Evolutionary conservation across 2,113 vertebrate species (phyloP).

Genomic region (Empidonax alnorum): DNA sequence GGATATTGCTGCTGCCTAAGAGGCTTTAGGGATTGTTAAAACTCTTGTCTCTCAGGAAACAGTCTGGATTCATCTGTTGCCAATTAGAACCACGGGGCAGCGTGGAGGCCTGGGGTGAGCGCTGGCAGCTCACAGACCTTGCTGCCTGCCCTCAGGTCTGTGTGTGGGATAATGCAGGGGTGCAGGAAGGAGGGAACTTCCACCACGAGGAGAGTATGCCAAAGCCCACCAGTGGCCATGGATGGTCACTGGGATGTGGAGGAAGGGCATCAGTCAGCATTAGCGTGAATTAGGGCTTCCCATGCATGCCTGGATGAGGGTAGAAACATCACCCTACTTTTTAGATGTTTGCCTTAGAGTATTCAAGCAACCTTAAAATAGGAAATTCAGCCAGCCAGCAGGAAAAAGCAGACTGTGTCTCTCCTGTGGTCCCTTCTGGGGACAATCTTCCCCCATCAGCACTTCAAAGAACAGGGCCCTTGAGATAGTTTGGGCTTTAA

Average conservation of each 20-base stretch:
- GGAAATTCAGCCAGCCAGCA: background rate
- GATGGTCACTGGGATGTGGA: rapidly evolving
- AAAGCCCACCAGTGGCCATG: background rate
- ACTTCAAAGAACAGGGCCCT: background rate
- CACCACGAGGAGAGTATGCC: background rate
- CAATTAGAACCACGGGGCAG: background rate
- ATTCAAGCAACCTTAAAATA: background rate
- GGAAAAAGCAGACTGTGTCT: background rate
- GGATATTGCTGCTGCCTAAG: slow-evolving; percentile 60
- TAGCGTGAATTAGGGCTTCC: background rate
- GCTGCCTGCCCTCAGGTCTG: background rate
- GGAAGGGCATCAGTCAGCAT: background rate
- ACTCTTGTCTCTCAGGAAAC: slow-evolving; percentile 46
- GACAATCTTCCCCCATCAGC: background rate
- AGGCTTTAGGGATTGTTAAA: slow-evolving; percentile 66
- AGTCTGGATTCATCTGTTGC: slow-evolving; percentile 48
- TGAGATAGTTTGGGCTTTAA: background rate
- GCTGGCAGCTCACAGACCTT: background rate
- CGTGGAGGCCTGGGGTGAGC: background rate
- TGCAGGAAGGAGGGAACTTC: background rate
- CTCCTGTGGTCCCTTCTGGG: background rate
- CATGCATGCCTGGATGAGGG: rapidly evolving
- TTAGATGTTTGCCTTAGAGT: background rate
- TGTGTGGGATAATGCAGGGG: background rate
- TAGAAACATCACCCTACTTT: background rate